Conservation (phyloP, 2,888 invertebrate genomes). For the Stegophylla sp. region DNA sequence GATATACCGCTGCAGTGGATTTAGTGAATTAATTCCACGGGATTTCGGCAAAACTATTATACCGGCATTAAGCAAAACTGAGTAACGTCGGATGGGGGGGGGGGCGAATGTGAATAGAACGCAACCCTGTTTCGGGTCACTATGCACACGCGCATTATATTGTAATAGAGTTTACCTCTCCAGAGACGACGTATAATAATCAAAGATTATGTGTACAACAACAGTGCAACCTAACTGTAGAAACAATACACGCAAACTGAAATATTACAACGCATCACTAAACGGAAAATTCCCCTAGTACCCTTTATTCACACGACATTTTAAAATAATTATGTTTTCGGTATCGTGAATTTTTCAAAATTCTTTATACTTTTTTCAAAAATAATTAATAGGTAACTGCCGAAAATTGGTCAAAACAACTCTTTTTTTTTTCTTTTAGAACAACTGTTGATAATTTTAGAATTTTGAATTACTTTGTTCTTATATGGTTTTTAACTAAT, state of each 20-base stretch:
- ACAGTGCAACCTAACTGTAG: neutral
- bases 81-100: neutral
- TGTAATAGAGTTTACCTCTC: neutral
- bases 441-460: no score
- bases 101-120: slow-evolving; percentile 1
- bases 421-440: no score
- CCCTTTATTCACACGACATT: no score
- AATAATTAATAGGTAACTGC: no score
- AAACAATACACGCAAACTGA: neutral
- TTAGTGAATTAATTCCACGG: neutral
- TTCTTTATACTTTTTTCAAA: no score
- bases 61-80: neutral
- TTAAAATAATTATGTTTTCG: no score
- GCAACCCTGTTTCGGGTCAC: neutral
- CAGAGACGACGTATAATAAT: slow-evolving; percentile 7
- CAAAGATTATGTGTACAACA: slow-evolving; percentile 2
- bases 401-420: no score
- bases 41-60: neutral
- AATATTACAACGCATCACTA: no score
- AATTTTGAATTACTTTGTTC: no score
- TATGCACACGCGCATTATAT: neutral
- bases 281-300: no score
- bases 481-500: no score
- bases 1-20: neutral
- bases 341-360: no score